Evolutionary conservation across 2,888 invertebrate genomes (phyloP), one percentile per base, ranked within the genome.

Genomic region (Drosophila prolongata): DNA sequence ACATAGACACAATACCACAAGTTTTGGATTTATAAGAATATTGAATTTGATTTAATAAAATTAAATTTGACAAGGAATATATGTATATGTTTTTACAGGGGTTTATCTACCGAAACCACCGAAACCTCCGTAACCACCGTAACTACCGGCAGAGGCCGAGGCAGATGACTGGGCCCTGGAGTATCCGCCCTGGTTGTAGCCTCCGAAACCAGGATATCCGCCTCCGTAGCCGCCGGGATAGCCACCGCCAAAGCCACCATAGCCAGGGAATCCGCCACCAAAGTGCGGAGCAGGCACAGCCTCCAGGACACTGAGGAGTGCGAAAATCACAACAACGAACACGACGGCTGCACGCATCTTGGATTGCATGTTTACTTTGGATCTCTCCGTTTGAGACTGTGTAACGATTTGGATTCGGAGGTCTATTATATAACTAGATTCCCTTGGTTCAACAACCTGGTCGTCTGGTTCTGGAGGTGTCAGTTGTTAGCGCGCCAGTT

Each of bases 301-400:
- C 49, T 81, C 76, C 67, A 85, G 42, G 50, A 75, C 50, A 38
- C 82, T 50, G 35, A 87, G 55, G 38, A 84, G 58, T 53, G 82
- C 85, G 47, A 79, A 64, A 16, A 82, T 69, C 34, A 78, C 77
- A 55, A 75, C 62, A 13, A 73, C 37, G 11, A 83, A 66, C 35
- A 71, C 42, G 53, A 71, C 10, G 62, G 50, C 53, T 55, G 75
- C 77, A 42, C 75, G 64, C 82, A 82, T 82, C 42, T 61, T 64
- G 61, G n/a, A 11, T 42, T 16, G 11, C 30, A 55, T 16, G 53
- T 46, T 71, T 46, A 37, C 54, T 42, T 42, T 44, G 38, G 53
- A 50, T 43, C 42, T 52, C 38, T 69, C 16, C n/a, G 58, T 37
- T 16, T 50, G 9, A n/a, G 62, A 72, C 69, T 83, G 71, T 75